These are phyloP conservation scores for Tetheella fluctuosa DNA, from an alignment of 2,888 invertebrate genomes.

Conservation along the genomic window DNA sequence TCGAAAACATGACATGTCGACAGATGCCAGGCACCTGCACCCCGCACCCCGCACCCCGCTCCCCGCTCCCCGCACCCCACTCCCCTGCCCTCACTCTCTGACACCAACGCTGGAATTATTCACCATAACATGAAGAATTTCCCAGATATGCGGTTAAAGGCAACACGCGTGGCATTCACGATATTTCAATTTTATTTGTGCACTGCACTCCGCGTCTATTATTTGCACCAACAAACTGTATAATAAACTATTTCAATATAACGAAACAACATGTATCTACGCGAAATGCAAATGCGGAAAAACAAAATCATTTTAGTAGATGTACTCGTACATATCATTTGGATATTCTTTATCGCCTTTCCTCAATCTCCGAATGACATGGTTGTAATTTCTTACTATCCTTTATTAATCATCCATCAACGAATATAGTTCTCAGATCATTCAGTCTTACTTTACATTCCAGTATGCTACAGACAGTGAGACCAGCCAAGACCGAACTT, in stretches of 20 bases:
- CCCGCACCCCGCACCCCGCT: neutral
- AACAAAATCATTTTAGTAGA: neutral
- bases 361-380: too few relatives aligned
- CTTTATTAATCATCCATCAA: neutral
- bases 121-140: neutral
- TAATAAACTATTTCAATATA: slow-evolving; percentile 8
- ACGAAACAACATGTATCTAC: neutral
- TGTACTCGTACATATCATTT: neutral
- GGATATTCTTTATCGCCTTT: too few relatives aligned
- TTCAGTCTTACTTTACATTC: neutral
- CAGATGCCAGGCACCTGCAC: neutral
- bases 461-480: neutral
- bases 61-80: neutral
- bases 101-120: neutral
- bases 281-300: neutral
- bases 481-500: neutral
- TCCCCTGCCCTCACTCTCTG: neutral
- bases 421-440: neutral
- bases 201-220: neutral
- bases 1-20: too few relatives aligned
- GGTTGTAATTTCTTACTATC: too few relatives aligned
- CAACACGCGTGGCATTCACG: neutral
- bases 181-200: slow-evolving; percentile 4
- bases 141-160: slow-evolving; percentile 1
- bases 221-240: neutral